Percentiles rank a stretch among this genome's conserved stretches.
Evolutionary conservation across 2,797 vertebrate species (phyloP).

Genomic region (Calcarius lapponicus): DNA sequence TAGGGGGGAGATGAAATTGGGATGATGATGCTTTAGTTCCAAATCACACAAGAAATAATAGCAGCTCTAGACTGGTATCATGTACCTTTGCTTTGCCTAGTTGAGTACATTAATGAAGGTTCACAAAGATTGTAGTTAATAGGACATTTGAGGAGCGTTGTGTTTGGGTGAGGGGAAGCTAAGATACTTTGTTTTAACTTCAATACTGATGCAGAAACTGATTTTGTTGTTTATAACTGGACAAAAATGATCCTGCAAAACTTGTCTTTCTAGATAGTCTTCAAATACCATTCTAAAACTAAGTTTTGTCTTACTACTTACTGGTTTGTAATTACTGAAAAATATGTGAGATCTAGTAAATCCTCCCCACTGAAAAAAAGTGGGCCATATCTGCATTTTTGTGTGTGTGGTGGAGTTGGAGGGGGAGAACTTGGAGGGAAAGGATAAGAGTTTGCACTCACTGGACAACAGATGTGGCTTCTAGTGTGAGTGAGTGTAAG

Average conservation of each 20-base stretch:
- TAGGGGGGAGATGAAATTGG: background rate
- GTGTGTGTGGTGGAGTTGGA: background rate
- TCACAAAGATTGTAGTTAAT: background rate
- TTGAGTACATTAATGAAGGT: background rate
- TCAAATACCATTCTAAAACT: background rate
- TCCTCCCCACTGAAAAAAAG: background rate
- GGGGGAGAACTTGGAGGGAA: background rate
- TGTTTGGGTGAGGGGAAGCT: background rate
- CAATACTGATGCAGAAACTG: background rate
- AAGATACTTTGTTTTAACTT: background rate
- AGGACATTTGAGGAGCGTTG: background rate
- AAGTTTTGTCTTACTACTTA: background rate
- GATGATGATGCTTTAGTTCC: background rate
- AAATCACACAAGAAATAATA: background rate
- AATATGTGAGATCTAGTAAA: background rate
- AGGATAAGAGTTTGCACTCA: background rate
- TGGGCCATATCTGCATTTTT: background rate
- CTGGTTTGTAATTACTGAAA: background rate
- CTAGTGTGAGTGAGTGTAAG: background rate
- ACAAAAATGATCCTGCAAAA: background rate
- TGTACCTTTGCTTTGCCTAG: background rate
- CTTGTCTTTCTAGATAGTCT: background rate
- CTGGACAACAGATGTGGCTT: background rate
- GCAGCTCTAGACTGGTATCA: background rate
- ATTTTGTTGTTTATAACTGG: background rate